Evolutionary conservation across 2,113 vertebrate genomes (phyloP), one percentile per base, ranked within the genome.

Genomic region (Cranoglanis bouderius): DNA sequence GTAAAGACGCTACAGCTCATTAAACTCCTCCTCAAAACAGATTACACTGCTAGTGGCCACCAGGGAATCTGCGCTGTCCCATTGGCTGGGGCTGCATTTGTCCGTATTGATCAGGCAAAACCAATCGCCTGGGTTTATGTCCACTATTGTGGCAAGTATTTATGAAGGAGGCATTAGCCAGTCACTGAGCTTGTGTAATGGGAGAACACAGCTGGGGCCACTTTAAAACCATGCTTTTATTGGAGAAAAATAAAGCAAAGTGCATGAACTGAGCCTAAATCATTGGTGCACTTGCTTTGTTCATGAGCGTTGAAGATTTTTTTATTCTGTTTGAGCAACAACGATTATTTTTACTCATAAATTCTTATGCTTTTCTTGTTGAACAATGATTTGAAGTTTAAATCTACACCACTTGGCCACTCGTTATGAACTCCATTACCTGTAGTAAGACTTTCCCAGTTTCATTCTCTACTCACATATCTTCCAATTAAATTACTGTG

Each of bases 61-160:
- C 2, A 32, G 91, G 92, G 91, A 92, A 89, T 89, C n/a, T 43
- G 85, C 40, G 14, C 32, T 21, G 13, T 90, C 74, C 61, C 86
- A 93, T 92, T 93, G 91, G 91, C 72, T 67, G 82, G 59, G 75
- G 85, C 88, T 70, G 89, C 90, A 87, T 92, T 88, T 84, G 89
- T 65, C 89, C 51, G 86, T 92, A 93, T 92, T 91, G 91, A 93
- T 92, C 91, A 92, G 90, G 88, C 85, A 86, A 93, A 93, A 93
- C 92, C 92, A 93, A 93, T 92, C 89, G 90, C 85, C 61, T 61
- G 88, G 88, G 86, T 93, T 93, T 92, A 92, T 93, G 90, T 92
- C 87, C 92, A 90, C 90, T 86, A 91, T 92, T 93, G 90, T 93
- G 91, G 91, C 90, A 91, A 93, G 90, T 92, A 92, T 92, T 93